Evolutionary conservation across 2,113 vertebrate species (phyloP), one percentile per base, ranked within the genome.

Genomic region (Peucedramus taeniatus): DNA sequence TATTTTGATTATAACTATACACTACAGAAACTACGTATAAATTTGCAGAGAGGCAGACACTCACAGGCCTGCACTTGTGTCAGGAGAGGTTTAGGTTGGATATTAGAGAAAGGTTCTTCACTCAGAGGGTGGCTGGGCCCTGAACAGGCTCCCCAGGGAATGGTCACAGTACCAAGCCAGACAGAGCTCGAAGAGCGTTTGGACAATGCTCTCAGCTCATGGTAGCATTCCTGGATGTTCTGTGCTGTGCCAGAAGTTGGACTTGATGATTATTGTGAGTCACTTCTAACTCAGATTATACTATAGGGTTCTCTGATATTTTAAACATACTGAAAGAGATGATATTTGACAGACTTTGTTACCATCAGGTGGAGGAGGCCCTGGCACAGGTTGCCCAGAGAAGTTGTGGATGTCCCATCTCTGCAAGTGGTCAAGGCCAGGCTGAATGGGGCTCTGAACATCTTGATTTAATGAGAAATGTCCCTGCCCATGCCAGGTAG

Each of bases 161-260:
- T 37, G 53, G 37, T 27, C 37, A 68, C 31, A 51, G 7, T 35
- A 15, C 44, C 37, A 49, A 35, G 26, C 7, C 61, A 44, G 61
- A 13, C 21, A 60, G 53, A 37, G 31, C 11, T 59, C 1, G 0
- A 35, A 18, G 31, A 31, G 17, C 0, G 0, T 60, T 51, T 51
- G 33, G 27, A 33, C 17, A 51, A 22, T 0, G 6, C 21, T 35
- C 44, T 16, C 9, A 13, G 35, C 31, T 21, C 20, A 16, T 5
- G 31, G 10, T 42, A 31, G 31, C 27, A 33, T 33, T 59, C 37
- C 35, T 68, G 37, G 37, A 63, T 19, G 15, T 15, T 5, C 7
- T 33, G 22, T 51, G 27, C 0, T 0, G 37, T 5, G 31, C 17
- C 61, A 76, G 51, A 30, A 42, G 11, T 9, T 42, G 37, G 22